Base-by-base conservation (phyloP, 2,113 vertebrate species). In the Saiga tatarica region DNA sequence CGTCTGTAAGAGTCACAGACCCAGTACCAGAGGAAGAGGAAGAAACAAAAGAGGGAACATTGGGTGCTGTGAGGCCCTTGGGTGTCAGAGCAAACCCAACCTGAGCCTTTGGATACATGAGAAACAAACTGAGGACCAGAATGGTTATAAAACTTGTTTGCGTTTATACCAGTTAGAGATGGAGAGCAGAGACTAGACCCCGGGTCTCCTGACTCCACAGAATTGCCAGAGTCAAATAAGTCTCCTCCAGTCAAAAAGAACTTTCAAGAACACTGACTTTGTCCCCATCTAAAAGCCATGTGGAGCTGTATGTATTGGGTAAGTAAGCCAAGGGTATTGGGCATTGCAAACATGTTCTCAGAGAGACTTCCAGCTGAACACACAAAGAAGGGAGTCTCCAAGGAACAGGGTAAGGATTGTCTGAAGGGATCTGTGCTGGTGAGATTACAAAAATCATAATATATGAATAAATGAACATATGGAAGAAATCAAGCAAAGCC, bases 401-500 rank as follows among this genome's bases (percentile, higher is more conserved):
- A 95, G 97, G 94, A 96, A 71, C 85, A 95, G 95, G 19, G 14
- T 96, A 42, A 95, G 97, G 95, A 96, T 95, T 98, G 97, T 98
- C 92, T 78, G 55, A 97, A 98, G 97, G 97, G 95, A 95, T 97
- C 67, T 91, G n/a, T 71, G 71, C 89, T 98, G 97, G 98, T 96
- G 12, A 62, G 98, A 98, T 98, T 98, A 98, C 26, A 98, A 98
- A 98, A 98, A 98, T 98, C 98, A 98, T 98, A 99, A 98, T 98
- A 98, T 98, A 96, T 96, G 98, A 86, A 1, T 95, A 98, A 98
- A 98, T 62, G 98, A 99, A 98, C 99, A 99, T 99, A 98, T 99
- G 99, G 99, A 99, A 99, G 97, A 98, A 98, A 99, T 99, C 98
- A 99, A 99, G 97, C 95, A 97, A 97, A 98, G 98, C 97, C 93